Conservation (phyloP, 2,888 invertebrate species). For the Myopa testacea region DNA sequence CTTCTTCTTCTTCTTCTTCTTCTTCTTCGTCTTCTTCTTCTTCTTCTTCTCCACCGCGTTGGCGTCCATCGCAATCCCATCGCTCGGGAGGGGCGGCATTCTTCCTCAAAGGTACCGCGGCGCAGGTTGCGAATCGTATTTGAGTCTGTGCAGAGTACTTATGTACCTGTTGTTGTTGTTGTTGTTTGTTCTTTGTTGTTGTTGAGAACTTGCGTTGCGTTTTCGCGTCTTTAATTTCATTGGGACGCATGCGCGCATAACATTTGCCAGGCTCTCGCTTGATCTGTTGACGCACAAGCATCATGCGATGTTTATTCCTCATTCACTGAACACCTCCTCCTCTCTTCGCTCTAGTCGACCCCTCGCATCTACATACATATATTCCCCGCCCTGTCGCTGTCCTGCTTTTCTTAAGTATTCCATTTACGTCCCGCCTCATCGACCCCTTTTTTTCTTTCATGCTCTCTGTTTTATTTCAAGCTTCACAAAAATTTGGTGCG, state of each 20-base stretch:
- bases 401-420: too few species aligned
- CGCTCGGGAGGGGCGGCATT: neutral
- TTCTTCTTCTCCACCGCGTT: neutral
- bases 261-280: conserved; percentile 9
- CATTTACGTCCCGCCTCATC: too few species aligned
- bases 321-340: neutral
- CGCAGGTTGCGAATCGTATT: too few species aligned
- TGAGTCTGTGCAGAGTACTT: neutral
- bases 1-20: neutral
- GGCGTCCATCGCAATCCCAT: neutral
- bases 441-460: too few species aligned
- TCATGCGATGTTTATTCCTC: neutral
- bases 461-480: neutral
- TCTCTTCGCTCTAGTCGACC: neutral
- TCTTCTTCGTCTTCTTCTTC: neutral
- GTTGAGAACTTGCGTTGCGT: neutral
- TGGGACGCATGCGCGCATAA: conserved; percentile 34
- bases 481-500: conserved; percentile 14
- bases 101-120: conserved; percentile 2
- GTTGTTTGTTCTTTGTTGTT: neutral
- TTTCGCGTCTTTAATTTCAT: conserved; percentile 22
- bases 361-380: neutral
- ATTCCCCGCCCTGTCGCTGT: neutral
- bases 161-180: neutral
- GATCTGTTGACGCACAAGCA: conserved; percentile 8